Evolutionary conservation across 2,888 invertebrate species (phyloP).

Genomic region (Folsomia candida): DNA sequence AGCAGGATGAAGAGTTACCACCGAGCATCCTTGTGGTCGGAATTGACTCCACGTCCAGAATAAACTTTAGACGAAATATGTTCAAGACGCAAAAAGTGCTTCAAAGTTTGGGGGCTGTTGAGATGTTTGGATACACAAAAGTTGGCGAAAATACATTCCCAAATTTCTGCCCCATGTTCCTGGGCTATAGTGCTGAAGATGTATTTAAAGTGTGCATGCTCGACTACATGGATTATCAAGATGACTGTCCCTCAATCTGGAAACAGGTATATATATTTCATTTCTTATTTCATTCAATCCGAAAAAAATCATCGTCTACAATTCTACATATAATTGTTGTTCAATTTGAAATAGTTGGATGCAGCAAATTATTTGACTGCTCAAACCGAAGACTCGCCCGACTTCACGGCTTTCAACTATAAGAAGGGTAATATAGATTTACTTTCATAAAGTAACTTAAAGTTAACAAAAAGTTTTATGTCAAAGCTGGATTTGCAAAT

Average conservation of each 20-base stretch:
- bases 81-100: constrained; percentile 1
- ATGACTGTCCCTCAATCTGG: constrained; percentile 9
- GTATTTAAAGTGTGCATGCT: neutral
- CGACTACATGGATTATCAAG: neutral
- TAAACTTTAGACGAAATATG: constrained; percentile 16
- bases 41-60: constrained; percentile 11
- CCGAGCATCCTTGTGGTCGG: constrained; percentile 7
- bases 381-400: constrained; percentile 3
- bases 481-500: constrained; percentile 1
- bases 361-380: constrained; percentile 6
- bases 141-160: constrained; percentile 12
- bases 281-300: too few species aligned
- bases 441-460: too few species aligned
- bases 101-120: neutral
- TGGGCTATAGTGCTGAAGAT: neutral
- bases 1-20: neutral
- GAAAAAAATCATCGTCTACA: too few species aligned
- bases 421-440: too few species aligned
- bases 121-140: constrained; percentile 11
- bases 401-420: neutral
- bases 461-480: too few species aligned
- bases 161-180: neutral
- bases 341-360: too few species aligned
- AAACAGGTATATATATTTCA: too few species aligned
- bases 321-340: too few species aligned